Percentiles rank a stretch among this genome's conserved stretches.
Conservation (phyloP, 2,888 invertebrate species). For the Folsomia manolachei region DNA sequence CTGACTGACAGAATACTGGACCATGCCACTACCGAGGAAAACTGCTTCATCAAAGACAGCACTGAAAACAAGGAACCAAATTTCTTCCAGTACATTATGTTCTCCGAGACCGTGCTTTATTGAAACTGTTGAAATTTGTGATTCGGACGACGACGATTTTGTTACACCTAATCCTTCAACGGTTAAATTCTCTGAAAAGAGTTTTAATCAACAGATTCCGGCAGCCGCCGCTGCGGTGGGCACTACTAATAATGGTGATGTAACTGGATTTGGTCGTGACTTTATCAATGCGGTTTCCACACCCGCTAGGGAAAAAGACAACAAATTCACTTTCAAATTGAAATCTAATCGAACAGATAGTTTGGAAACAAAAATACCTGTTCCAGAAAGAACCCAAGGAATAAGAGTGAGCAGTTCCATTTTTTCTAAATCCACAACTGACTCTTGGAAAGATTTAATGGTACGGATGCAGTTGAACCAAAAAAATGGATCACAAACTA, state of each 20-base stretch:
- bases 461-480: slow-evolving; percentile 45
- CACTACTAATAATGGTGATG: neutral
- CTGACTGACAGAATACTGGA: too few relatives aligned
- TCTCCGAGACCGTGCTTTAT: too few relatives aligned
- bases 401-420: neutral
- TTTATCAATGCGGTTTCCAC: neutral
- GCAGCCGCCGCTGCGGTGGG: neutral
- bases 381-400: neutral
- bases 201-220: neutral
- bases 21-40: too few relatives aligned
- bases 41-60: too few relatives aligned
- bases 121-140: slow-evolving; percentile 3
- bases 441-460: slow-evolving; percentile 45
- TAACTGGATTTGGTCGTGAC: neutral
- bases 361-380: neutral
- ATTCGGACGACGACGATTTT: slow-evolving; percentile 18
- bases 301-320: too few relatives aligned
- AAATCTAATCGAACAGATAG: neutral
- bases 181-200: neutral
- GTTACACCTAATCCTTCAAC: slow-evolving; percentile 4
- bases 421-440: slow-evolving; percentile 1
- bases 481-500: slow-evolving; percentile 15
- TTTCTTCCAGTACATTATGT: too few relatives aligned
- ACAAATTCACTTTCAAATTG: neutral
- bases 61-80: too few relatives aligned